Percentiles rank a stretch among this genome's conserved stretches.
These are phyloP conservation scores for Euglossa dilemma DNA, from an alignment of 1,140 invertebrate species.

Conservation along the genomic window DNA sequence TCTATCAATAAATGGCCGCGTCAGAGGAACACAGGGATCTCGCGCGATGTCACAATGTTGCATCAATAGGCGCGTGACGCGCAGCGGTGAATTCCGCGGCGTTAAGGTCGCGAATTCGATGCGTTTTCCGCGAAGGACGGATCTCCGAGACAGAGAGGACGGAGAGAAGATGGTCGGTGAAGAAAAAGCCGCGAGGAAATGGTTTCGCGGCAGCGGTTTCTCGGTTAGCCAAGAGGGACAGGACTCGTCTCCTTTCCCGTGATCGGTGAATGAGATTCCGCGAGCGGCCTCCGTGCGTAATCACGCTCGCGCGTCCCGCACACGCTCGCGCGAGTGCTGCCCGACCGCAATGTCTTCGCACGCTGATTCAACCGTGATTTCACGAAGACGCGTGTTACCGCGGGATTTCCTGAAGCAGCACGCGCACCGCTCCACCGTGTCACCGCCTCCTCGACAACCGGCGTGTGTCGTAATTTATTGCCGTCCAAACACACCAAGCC, in stretches of 20 bases:
- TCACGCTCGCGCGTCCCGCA: conserved; percentile 4
- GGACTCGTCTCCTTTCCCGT: neutral
- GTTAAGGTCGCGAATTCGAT: neutral
- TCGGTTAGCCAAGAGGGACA: neutral
- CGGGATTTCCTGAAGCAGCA: conserved; percentile 8
- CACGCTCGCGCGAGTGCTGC: neutral
- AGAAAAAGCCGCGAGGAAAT: neutral
- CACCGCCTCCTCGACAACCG: neutral
- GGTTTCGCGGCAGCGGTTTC: neutral
- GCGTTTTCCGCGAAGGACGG: neutral
- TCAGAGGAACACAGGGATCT: neutral
- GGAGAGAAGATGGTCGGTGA: neutral
- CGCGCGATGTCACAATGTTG: neutral
- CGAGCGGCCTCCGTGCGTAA: conserved; percentile 10
- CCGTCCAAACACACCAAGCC: neutral
- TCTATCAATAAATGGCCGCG: conserved; percentile 11
- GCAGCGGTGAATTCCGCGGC: neutral
- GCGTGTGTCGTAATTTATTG: conserved; percentile 13
- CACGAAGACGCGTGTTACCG: neutral
- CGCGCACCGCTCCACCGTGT: neutral
- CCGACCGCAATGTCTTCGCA: neutral
- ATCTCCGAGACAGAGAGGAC: neutral
- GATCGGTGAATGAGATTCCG: conserved; percentile 47
- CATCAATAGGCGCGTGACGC: neutral
- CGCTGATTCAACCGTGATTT: conserved; percentile 1